A percentile compares a stretch with the other conserved stretches of the same genome.
These are phyloP conservation scores for Poicephalus gulielmi DNA, from an alignment of 2,113 vertebrate species.

Conservation along the genomic window DNA sequence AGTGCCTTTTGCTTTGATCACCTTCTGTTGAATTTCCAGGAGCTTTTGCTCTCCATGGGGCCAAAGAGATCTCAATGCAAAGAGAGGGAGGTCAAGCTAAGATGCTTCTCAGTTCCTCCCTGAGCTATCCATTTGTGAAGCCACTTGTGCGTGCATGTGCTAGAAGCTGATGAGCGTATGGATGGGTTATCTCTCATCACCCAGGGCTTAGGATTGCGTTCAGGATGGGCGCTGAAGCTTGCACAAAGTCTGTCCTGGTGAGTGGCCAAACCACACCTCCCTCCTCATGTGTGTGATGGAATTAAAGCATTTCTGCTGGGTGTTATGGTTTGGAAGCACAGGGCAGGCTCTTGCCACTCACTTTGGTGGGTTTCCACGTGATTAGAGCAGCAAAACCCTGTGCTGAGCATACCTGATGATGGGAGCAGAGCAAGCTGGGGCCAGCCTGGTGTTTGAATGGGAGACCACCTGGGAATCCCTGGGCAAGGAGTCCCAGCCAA, in stretches of 20 bases:
- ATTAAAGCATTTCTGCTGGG: constrained; percentile 20
- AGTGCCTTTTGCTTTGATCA: constrained; percentile 52
- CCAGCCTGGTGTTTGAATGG: background rate
- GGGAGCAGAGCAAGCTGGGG: background rate
- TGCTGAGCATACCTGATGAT: background rate
- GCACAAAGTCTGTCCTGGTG: constrained; percentile 48
- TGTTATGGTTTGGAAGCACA: background rate
- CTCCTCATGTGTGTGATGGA: constrained; percentile 10
- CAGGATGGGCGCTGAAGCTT: constrained; percentile 43
- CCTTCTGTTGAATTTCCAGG: constrained; percentile 61
- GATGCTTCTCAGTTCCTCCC: constrained; percentile 34
- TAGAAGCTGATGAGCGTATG: constrained; percentile 32
- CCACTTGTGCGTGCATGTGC: constrained; percentile 37
- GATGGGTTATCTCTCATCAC: constrained; percentile 59
- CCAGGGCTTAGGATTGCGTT: constrained; percentile 11
- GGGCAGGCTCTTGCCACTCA: background rate
- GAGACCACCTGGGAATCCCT: background rate
- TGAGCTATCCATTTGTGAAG: background rate
- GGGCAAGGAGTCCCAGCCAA: background rate
- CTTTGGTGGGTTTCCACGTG: background rate
- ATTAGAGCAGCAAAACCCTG: background rate
- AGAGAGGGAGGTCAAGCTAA: constrained; percentile 52
- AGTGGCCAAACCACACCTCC: constrained; percentile 63
- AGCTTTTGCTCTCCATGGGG: constrained; percentile 59
- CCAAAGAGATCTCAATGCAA: constrained; percentile 37